Base-by-base conservation (phyloP, 2,888 invertebrate genomes). In the Magallana nippona region DNA sequence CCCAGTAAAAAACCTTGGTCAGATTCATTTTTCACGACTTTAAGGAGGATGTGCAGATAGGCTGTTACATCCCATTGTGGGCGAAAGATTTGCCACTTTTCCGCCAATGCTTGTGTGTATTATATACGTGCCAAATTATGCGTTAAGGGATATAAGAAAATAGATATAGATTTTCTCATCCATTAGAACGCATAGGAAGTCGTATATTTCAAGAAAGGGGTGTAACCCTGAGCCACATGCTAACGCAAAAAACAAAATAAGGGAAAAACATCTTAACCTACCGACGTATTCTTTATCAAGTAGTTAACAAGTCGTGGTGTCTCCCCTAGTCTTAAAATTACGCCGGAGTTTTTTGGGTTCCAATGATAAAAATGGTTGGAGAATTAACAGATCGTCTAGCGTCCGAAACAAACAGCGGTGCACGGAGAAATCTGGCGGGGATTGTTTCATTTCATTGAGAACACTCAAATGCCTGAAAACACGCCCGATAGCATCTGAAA, bases 31-130 rank as follows among this genome's bases (percentile, higher is more conserved):
- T n/a, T n/a, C n/a, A 60, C 17, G n/a, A n/a, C 60, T n/a, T 71
- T 32, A 71, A 22, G 32, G 71, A 71, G 71, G 71, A 71, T 71
- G 71, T 71, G 71, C 71, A 71, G 27, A 71, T 71, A 71, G 71
- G 71, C 71, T 32, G 71, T 32, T 71, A 15, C 71, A 71, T 71
- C 71, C 71, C 15, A 71, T 71, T 71, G 71, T 71, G 71, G 71
- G 71, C 71, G 71, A 71, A 71, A 71, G 71, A 71, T 71, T 71
- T 71, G 71, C 71, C 71, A 71, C 71, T 71, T 71, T 71, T 71
- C 71, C 71, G 71, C 71, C 71, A 71, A 27, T 63, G 27, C 63
- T 44, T 63, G 27, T 63, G 71, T 27, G 71, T 22, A 71, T 71
- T 71, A 27, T 32, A 71, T 71, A 27, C 71, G 27, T 71, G 71